Conservation (phyloP, 1,140 invertebrate species). For the Neocloeon triangulifer region DNA sequence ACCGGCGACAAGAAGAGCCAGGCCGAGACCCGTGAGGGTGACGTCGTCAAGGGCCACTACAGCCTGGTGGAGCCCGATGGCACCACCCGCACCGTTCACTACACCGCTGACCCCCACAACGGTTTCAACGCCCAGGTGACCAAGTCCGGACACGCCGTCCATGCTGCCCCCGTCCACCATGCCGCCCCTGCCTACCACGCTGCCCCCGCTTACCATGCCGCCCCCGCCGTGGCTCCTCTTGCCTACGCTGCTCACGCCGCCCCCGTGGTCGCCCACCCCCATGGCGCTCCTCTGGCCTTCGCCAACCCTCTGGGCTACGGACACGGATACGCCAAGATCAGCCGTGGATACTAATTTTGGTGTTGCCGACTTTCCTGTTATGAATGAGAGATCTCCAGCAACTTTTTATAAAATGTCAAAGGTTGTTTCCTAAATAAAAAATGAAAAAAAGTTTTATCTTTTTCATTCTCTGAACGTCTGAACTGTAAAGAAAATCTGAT, state of each 20-base stretch:
- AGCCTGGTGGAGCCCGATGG: slow-evolving; percentile 25
- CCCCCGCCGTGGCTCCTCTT: too few species aligned
- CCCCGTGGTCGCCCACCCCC: slow-evolving; percentile 12
- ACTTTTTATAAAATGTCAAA: too few species aligned
- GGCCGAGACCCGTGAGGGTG: slow-evolving; percentile 33
- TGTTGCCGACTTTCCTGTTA: too few species aligned
- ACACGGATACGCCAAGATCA: slow-evolving; percentile 1
- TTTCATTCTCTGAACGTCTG: too few species aligned
- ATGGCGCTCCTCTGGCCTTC: not conserved
- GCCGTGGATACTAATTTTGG: not conserved
- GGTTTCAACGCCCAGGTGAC: slow-evolving; percentile 24
- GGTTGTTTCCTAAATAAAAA: too few species aligned
- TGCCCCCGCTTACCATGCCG: too few species aligned
- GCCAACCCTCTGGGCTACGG: not conserved
- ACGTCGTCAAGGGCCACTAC: slow-evolving; percentile 19
- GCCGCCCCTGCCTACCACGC: too few species aligned
- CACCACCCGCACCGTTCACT: slow-evolving; percentile 25
- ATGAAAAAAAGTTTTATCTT: too few species aligned
- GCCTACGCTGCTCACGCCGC: slow-evolving; percentile 17
- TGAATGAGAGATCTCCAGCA: too few species aligned
- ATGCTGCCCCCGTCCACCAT: slow-evolving; percentile 7
- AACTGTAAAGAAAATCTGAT: too few species aligned
- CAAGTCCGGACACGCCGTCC: slow-evolving; percentile 17
- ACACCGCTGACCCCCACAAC: slow-evolving; percentile 24
- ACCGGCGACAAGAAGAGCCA: slow-evolving; percentile 39